Percentiles rank a stretch among this genome's conserved stretches.
Evolutionary conservation across 2,888 invertebrate species (phyloP).

Genomic region (Drosophila maculinotata): DNA sequence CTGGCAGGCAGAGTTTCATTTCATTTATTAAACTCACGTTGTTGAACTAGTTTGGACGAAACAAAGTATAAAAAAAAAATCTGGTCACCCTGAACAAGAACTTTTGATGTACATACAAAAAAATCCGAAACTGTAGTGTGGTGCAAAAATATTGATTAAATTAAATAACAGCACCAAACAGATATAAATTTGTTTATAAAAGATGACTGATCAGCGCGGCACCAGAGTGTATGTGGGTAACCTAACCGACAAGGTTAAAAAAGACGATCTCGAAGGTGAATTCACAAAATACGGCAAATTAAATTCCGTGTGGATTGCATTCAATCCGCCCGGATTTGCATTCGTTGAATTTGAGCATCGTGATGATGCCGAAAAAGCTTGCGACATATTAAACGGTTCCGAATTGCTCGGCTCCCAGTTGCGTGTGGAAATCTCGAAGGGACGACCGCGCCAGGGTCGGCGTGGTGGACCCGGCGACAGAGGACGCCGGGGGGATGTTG

Average conservation of each 20-base stretch:
- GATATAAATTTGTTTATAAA: slow-evolving; percentile 46
- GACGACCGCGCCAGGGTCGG: slow-evolving; percentile 90
- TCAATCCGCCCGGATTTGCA: slow-evolving; percentile 97
- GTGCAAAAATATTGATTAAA: slow-evolving; percentile 74
- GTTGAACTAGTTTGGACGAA: slow-evolving; percentile 14
- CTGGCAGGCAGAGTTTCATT: neutral
- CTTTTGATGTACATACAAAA: slow-evolving; percentile 77
- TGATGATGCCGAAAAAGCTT: slow-evolving; percentile 95
- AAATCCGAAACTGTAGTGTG: slow-evolving; percentile 56
- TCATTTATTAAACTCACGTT: neutral
- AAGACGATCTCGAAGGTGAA: slow-evolving; percentile 95
- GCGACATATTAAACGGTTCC: slow-evolving; percentile 93
- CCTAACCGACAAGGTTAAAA: slow-evolving; percentile 94
- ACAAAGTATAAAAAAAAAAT: slow-evolving; percentile 7
- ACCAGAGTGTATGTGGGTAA: slow-evolving; percentile 96
- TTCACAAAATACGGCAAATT: slow-evolving; percentile 96
- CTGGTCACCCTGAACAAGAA: slow-evolving; percentile 57
- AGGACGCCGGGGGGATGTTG: slow-evolving; percentile 85
- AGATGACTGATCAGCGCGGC: slow-evolving; percentile 86
- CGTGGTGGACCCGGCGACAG: slow-evolving; percentile 86
- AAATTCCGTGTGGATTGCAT: slow-evolving; percentile 95
- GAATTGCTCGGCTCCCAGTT: slow-evolving; percentile 94
- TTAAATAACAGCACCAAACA: too few species aligned
- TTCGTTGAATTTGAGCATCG: slow-evolving; percentile 96
- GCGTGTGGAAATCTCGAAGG: slow-evolving; percentile 94